Base-by-base conservation (phyloP, 2,888 invertebrate species). In the Penaeus monodon region DNA sequence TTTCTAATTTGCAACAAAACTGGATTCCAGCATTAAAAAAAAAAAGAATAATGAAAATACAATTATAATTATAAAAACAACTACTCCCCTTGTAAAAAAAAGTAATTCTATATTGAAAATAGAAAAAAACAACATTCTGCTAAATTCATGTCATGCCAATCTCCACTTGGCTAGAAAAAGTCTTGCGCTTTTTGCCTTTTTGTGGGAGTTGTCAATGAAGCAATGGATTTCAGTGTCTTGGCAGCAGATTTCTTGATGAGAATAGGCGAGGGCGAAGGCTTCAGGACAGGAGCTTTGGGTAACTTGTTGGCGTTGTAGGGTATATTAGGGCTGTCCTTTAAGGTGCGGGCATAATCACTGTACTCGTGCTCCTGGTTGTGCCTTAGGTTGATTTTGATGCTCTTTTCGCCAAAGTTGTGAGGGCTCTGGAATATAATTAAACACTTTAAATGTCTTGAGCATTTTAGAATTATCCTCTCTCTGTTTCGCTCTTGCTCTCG, bases 361-460 rank as follows among this genome's bases (percentile, higher is more conserved):
- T 64, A 87, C 22, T 87, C 87, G 66, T 87, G 87, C 29, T 82
- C 82, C 66, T 84, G 74, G 65, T 87, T 87, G 24, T 84, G 38
- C 64, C 80, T 87, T 80, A 87, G 57, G 70, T 87, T 87, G 66
- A 87, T 87, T 27, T 64, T 87, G n/a, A 87, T 87, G n/a, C 70
- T 86, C 24, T 81, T 77, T 49, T 44, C 66, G n/a, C 66, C 78
- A 22, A 68, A 33, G 29, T 29, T 70, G 70, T 33, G 14, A 7
- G 27, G 17, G 17, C 57, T 14, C 57, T 57, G 57, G 14, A 57
- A 57, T 17, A 17, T 17, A 57, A 57, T 57, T 57, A 20, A 57
- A 57, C 44, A 57, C 17, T 57, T 57, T 17, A 57, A 57, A 57
- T 57, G 57, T 14, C 44, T 57, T 20, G 1, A 57, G 17, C 2